Evolutionary conservation across 1,140 invertebrate species (phyloP), one percentile per base, ranked within the genome.

Genomic region (Aphaenogaster floridana): DNA sequence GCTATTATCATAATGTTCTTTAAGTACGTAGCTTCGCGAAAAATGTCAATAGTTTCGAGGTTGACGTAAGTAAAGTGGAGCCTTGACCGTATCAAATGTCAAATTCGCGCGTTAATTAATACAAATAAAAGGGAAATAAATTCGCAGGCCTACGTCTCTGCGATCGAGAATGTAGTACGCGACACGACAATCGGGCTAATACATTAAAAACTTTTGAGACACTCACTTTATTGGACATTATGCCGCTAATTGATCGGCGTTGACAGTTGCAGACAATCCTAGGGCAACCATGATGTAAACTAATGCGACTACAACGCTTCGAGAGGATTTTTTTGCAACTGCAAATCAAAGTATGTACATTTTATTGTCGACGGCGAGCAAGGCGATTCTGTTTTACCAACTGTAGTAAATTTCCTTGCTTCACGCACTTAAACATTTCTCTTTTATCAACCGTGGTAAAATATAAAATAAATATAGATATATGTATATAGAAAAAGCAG

Each of bases 221-320:
- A 77, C 80, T 48, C 36, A 93, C 93, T 87, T 92, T 93, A 59
- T 89, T 88, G 59, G 92, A 93, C 93, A 93, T 93, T 90, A 85
- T 93, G 86, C 21, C 39, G 34, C 54, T 88, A 88, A 92, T 90
- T 90, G 86, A 91, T 92, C 86, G 80, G 85, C 87, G 90, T 91
- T 92, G 89, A 92, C 89, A 92, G 83, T 81, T 81, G 86, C 54
- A 68, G 78, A 87, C 83, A 88, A 72, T 90, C 83, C 87, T 68
- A 81, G 68, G 66, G 84, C 36, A 83, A 91, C 91, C 93, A 93
- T 93, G 84, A 92, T 92, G 78, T 91, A 83, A 88, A 92, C 88
- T 90, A 69, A 81, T 1, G 5, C 36, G 21, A 81, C 15, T 15
- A 11, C n/a, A 80, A 6, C 8, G 61, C 34, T 3, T 52, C 7